These are phyloP conservation scores for Desmodus rotundus DNA, from an alignment of 2,113 vertebrate species.

Conservation along the genomic window DNA sequence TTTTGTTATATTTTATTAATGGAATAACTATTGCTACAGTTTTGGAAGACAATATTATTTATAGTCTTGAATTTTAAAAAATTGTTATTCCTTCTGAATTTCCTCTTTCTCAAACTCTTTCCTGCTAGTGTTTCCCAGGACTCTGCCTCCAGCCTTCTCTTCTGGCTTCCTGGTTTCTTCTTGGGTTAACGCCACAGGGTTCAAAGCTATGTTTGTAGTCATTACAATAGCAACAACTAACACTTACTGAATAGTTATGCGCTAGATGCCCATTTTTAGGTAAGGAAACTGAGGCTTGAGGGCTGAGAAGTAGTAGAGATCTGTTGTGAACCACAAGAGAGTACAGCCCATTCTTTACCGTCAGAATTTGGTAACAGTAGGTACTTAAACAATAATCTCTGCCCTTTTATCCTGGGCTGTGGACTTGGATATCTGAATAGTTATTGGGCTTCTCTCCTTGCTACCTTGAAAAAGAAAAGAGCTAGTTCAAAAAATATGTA, in stretches of 20 bases:
- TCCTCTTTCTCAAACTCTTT: neutral
- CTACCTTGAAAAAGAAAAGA: neutral
- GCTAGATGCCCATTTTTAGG: neutral
- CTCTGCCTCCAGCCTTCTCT: neutral
- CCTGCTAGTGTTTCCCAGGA: neutral
- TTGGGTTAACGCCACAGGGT: neutral
- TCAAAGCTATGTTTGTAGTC: neutral
- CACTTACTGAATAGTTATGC: neutral
- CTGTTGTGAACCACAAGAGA: neutral
- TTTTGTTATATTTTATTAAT: constrained; percentile 24
- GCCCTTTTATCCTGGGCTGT: neutral
- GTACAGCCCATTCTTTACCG: neutral
- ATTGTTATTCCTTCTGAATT: neutral
- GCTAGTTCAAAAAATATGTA: too few relatives aligned
- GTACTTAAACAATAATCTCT: neutral
- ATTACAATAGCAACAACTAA: neutral
- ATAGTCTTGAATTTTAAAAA: neutral
- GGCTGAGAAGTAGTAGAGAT: neutral
- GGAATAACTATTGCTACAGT: neutral
- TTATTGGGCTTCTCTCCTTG: neutral
- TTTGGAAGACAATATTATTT: neutral
- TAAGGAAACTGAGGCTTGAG: neutral
- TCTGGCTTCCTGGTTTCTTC: neutral
- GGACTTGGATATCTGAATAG: neutral
- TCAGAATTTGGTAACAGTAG: neutral